Conservation (phyloP, 2,797 vertebrate genomes). For the Danio aesculapii region DNA sequence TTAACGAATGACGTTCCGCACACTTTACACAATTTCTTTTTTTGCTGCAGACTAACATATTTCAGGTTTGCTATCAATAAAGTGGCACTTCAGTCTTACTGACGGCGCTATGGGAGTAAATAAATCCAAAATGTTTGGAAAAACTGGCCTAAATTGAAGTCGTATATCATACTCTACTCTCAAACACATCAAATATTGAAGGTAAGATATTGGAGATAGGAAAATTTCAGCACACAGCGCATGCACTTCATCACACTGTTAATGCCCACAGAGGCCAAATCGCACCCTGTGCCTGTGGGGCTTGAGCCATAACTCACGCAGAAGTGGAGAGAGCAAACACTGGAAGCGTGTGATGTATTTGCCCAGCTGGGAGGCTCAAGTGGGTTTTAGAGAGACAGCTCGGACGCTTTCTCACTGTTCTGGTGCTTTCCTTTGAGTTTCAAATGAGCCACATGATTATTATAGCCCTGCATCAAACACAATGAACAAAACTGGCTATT, state of each 20-base stretch:
- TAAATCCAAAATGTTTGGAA: neutral
- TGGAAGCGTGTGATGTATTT: conserved; percentile 49
- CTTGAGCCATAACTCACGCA: conserved; percentile 17
- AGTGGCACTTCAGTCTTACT: neutral
- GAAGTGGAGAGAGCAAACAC: conserved; percentile 49
- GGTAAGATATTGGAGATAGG: neutral
- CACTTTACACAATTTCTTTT: too few species aligned
- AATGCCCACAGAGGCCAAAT: conserved; percentile 21
- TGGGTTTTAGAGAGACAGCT: conserved; percentile 41
- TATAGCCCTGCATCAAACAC: conserved; percentile 13
- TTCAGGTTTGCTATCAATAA: neutral
- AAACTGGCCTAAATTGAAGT: neutral
- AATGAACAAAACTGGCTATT: conserved; percentile 23
- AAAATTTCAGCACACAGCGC: conserved; percentile 33
- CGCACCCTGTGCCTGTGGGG: conserved; percentile 24
- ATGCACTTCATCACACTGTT: conserved; percentile 12
- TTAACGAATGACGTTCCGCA: too few species aligned
- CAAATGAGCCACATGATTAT: conserved; percentile 25
- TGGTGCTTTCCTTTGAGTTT: conserved; percentile 5
- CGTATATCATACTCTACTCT: neutral
- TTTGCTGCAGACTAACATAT: neutral
- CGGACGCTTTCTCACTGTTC: conserved; percentile 17
- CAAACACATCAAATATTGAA: neutral
- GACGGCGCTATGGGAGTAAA: neutral
- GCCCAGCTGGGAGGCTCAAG: conserved; percentile 54